Conservation (phyloP, 2,113 vertebrate genomes). For the Chloroceryle aenea region DNA sequence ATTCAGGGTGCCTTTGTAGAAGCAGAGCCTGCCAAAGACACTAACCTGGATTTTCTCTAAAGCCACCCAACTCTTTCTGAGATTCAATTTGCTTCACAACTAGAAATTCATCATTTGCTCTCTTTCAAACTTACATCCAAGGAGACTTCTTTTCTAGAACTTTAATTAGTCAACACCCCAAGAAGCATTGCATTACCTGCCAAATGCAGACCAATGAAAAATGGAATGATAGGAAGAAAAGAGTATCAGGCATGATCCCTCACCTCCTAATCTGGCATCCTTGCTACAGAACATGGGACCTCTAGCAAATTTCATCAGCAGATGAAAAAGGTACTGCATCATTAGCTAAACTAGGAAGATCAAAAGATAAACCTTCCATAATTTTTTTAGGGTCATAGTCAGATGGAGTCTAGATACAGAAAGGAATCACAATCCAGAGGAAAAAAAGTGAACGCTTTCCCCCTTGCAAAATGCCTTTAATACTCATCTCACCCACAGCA, state of each 20-base stretch:
- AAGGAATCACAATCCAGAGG: background rate
- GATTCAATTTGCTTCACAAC: background rate
- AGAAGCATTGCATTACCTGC: background rate
- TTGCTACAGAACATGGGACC: background rate
- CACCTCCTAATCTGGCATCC: background rate
- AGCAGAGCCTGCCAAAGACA: background rate
- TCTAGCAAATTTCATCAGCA: background rate
- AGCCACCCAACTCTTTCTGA: background rate
- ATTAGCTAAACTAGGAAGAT: background rate
- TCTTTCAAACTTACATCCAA: background rate
- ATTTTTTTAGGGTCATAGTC: background rate
- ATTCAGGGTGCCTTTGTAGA: background rate
- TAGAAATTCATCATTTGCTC: background rate
- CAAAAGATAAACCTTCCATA: background rate
- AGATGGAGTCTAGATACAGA: background rate
- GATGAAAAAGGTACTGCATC: background rate
- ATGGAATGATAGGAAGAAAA: background rate
- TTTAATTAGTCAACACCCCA: background rate
- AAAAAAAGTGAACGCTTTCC: background rate
- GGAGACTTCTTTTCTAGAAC: background rate
- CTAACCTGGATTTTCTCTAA: constrained; percentile 32
- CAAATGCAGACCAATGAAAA: background rate
- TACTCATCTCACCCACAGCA: background rate
- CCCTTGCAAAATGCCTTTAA: background rate
- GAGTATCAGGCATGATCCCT: background rate